phyloP scores from a whole-genome alignment of 2,113 vertebrate species.

The Entomyzon cyanotis region DNA sequence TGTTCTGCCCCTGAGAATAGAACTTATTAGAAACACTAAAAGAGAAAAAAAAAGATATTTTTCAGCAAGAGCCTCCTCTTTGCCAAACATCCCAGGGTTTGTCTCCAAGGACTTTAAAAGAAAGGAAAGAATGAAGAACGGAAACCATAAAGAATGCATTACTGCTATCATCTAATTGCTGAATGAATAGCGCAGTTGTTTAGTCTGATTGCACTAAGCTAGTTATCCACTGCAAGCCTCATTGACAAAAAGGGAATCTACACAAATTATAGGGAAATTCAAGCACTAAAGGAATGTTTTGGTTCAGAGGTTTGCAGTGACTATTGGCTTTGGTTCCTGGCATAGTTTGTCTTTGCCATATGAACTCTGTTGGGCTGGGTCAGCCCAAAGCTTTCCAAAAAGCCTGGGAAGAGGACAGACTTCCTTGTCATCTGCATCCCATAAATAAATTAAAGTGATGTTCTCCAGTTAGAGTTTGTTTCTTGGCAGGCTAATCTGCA shows the following conservation, averaged over 20 bases:
- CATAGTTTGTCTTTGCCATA: slow-evolving; percentile 68
- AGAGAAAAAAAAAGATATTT: slow-evolving; percentile 64
- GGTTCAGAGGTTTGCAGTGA: slow-evolving; percentile 78
- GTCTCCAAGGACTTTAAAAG: slow-evolving; percentile 77
- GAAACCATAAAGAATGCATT: slow-evolving; percentile 79
- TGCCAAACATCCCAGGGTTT: slow-evolving; percentile 74
- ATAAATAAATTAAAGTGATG: slow-evolving; percentile 87
- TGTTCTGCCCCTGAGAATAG: slow-evolving; percentile 69
- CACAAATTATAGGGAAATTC: slow-evolving; percentile 80
- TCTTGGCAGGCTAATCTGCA: slow-evolving; percentile 81
- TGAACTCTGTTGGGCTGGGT: slow-evolving; percentile 79
- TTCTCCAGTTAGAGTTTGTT: slow-evolving; percentile 81
- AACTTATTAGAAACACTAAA: slow-evolving; percentile 69
- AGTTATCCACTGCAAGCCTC: slow-evolving; percentile 76
- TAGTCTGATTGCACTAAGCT: slow-evolving; percentile 76
- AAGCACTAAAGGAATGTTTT: slow-evolving; percentile 80
- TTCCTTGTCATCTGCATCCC: slow-evolving; percentile 83
- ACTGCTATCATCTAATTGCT: slow-evolving; percentile 78
- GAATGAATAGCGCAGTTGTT: slow-evolving; percentile 81
- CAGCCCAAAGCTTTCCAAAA: slow-evolving; percentile 76
- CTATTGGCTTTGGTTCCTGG: slow-evolving; percentile 79
- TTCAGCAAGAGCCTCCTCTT: slow-evolving; percentile 68
- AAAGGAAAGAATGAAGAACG: slow-evolving; percentile 76
- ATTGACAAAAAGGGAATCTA: slow-evolving; percentile 82
- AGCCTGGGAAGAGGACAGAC: slow-evolving; percentile 75